A percentile compares a stretch with the other conserved stretches of the same genome.
Conservation (phyloP, 2,113 vertebrate species). For the Scophthalmus maximus region DNA sequence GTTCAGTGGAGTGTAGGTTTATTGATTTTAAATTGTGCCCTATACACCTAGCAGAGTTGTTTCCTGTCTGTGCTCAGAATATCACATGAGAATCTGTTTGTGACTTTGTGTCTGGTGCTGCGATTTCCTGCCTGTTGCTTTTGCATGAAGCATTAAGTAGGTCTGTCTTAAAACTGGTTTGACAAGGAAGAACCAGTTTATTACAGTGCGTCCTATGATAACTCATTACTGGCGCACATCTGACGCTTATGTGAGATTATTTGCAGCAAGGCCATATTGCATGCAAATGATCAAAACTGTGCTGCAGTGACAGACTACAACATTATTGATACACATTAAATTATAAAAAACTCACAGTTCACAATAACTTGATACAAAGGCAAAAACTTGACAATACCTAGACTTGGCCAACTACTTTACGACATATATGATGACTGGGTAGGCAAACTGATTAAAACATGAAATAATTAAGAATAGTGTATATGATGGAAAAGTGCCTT, state of each 20-base stretch:
- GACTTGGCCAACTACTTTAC: too few species aligned
- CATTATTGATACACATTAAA: too few species aligned
- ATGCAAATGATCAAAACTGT: background rate
- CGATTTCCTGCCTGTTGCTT: background rate
- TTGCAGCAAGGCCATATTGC: background rate
- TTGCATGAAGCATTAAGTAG: too few species aligned
- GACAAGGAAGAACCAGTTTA: background rate
- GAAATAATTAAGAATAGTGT: too few species aligned
- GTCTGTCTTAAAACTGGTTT: conserved; percentile 1
- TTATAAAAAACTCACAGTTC: too few species aligned
- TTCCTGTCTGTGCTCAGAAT: conserved; percentile 24
- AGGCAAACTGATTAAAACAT: too few species aligned
- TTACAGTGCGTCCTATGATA: background rate
- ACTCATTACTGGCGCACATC: background rate
- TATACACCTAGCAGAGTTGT: rapidly evolving
- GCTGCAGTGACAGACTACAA: too few species aligned
- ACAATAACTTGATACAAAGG: too few species aligned
- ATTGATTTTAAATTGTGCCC: background rate
- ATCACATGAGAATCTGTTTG: background rate
- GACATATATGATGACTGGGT: too few species aligned
- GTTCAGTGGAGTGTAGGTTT: background rate
- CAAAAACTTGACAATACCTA: too few species aligned
- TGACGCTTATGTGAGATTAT: too few species aligned
- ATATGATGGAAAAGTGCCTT: too few species aligned
- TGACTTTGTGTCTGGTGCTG: background rate